Percentiles rank a stretch among this genome's conserved stretches.
Conservation (phyloP, 2,113 vertebrate genomes). For the Bubalus kerabau region DNA sequence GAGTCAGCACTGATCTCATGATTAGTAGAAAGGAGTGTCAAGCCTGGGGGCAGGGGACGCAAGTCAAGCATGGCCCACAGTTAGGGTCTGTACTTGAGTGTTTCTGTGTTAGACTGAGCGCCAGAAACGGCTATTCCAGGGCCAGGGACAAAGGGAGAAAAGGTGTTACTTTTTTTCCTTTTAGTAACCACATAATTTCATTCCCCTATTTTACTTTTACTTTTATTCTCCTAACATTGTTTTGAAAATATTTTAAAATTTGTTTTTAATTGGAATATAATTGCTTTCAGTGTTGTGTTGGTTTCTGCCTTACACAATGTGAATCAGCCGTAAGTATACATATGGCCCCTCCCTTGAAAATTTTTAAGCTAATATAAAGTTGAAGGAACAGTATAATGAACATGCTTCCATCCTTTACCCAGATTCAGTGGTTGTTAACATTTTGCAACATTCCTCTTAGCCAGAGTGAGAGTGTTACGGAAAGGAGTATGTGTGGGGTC, state of each 20-base stretch:
- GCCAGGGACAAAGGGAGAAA: not conserved
- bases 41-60: not conserved
- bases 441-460: not conserved
- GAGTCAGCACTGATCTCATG: not conserved
- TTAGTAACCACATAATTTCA: not conserved
- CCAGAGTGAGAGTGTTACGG: not conserved
- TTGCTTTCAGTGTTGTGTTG: not conserved
- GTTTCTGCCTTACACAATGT: not conserved
- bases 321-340: not conserved
- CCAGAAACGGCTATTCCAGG: not conserved
- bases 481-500: not conserved
- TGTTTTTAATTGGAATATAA: not conserved
- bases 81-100: not conserved
- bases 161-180: not conserved
- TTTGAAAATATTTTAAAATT: not conserved
- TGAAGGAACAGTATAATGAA: not conserved
- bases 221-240: not conserved
- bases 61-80: not conserved
- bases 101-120: not conserved
- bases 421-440: not conserved
- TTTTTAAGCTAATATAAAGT: not conserved
- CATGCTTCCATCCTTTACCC: not conserved
- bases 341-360: not conserved
- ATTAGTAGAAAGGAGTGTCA: not conserved
- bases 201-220: not conserved